Evolutionary conservation across 2,888 invertebrate species (phyloP), one percentile per base, ranked within the genome.

Genomic region (Hofmannophila pseudospretella): DNA sequence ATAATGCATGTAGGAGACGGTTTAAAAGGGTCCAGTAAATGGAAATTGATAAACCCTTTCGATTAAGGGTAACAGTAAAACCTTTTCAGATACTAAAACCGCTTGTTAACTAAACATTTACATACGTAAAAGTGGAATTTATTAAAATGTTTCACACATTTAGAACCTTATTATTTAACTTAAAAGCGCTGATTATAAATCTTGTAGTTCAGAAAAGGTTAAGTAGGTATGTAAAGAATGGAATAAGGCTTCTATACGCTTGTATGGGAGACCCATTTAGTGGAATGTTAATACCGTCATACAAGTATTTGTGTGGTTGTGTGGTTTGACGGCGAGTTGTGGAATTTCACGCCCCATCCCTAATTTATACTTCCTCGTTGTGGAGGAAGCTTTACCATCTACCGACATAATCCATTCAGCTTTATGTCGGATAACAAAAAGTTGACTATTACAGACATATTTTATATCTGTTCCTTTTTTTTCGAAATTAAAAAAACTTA

Each of bases 291-390:
- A 77, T 75, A 62, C 70, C 57, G 50, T 65, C 70, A 67, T 67
- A 67, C 56, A 16, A 51, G 45, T n/a, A n/a, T n/a, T n/a, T n/a
- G n/a, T n/a, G 47, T 49, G 50, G 67, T 67, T 71, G 70, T 72
- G 60, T 61, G 66, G 58, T 60, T 60, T 68, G 70, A 67, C 64
- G 58, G 62, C 58, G 44, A 55, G 48, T 42, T 47, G 66, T 51
- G 73, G 74, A 77, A 81, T 80, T 80, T 80, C 75, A 80, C 80
- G 71, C 74, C 64, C 42, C 58, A 55, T 51, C 55, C 55, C 61
- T 78, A 79, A 80, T 79, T 77, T 77, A 74, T 78, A 72, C 69
- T 76, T 78, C 79, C 78, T 75, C 57, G 53, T 59, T 63, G 23
- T 13, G 3, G 23, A 13, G 58, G 45, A 45, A 38, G 37, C 49